Conservation (phyloP, 2,113 vertebrate species). For the Hyperoodon ampullatus region DNA sequence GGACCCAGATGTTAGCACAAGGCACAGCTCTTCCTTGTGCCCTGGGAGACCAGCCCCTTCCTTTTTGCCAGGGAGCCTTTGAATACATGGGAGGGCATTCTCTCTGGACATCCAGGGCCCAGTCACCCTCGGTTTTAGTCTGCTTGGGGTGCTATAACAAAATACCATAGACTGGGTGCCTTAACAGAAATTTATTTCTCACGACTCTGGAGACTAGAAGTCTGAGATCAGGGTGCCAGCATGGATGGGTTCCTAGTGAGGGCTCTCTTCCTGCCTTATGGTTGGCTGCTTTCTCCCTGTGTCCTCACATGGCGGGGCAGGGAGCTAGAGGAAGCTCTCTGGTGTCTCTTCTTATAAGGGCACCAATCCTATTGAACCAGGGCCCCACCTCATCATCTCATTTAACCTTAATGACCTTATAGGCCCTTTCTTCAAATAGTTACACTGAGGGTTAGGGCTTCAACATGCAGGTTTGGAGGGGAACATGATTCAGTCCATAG, state of each 20-base stretch:
- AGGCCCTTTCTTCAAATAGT: background rate
- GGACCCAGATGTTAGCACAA: background rate
- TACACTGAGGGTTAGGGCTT: background rate
- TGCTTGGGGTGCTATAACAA: background rate
- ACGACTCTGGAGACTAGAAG: background rate
- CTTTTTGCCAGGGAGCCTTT: background rate
- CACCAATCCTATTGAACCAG: background rate
- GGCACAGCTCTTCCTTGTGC: background rate
- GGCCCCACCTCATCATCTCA: background rate
- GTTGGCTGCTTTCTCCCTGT: background rate
- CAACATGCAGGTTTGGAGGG: background rate
- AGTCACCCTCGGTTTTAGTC: background rate
- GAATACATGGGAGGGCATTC: background rate
- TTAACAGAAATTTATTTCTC: background rate
- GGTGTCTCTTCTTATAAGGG: background rate
- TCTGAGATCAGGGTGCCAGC: background rate
- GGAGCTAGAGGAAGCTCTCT: background rate
- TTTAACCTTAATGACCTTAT: background rate
- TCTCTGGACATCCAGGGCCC: background rate
- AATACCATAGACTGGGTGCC: background rate
- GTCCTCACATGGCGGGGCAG: background rate
- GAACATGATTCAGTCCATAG: background rate
- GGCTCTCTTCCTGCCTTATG: background rate
- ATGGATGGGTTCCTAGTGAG: background rate
- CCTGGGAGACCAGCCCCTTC: background rate